phyloP scores from a whole-genome alignment of 1,140 invertebrate species.

The Telenomus remus region DNA sequence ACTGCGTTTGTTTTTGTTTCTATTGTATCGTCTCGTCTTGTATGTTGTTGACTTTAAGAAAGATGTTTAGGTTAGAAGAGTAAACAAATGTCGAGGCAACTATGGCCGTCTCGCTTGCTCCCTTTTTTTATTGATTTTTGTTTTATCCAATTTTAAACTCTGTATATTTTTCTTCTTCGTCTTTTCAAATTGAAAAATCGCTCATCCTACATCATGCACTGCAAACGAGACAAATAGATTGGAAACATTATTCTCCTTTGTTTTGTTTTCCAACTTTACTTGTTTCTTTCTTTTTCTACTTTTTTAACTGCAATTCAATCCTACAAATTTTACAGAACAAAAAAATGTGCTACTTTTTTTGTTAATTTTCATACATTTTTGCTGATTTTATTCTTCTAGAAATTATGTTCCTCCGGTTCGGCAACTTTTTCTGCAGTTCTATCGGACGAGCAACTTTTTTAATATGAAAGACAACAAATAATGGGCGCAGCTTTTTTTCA shows the following conservation, averaged over 20 bases:
- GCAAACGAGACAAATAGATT: constrained; percentile 17
- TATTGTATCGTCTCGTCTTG: constrained; percentile 14
- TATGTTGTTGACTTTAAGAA: constrained; percentile 45
- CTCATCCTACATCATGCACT: constrained; percentile 13
- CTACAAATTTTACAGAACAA: no score
- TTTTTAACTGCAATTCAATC: no score
- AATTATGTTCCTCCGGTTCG: background rate
- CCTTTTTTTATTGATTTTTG: constrained; percentile 31
- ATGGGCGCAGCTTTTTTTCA: no score
- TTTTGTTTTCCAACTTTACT: background rate
- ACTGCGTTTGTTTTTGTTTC: constrained; percentile 26
- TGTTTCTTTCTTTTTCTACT: no score
- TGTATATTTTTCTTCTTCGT: constrained; percentile 23
- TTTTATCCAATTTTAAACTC: constrained; percentile 31
- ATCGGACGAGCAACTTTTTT: constrained; percentile 12
- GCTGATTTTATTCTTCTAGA: no score
- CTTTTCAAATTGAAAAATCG: constrained; percentile 26
- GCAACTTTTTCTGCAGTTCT: background rate
- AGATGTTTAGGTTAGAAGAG: constrained; percentile 41
- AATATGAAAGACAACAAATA: background rate
- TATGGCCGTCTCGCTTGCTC: background rate
- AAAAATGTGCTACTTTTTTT: no score
- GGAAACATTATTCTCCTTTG: constrained; percentile 8
- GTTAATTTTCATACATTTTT: no score
- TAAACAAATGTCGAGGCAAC: constrained; percentile 26